phyloP scores from a whole-genome alignment of 2,797 vertebrate genomes.

The Notoglanidium macrostoma region DNA sequence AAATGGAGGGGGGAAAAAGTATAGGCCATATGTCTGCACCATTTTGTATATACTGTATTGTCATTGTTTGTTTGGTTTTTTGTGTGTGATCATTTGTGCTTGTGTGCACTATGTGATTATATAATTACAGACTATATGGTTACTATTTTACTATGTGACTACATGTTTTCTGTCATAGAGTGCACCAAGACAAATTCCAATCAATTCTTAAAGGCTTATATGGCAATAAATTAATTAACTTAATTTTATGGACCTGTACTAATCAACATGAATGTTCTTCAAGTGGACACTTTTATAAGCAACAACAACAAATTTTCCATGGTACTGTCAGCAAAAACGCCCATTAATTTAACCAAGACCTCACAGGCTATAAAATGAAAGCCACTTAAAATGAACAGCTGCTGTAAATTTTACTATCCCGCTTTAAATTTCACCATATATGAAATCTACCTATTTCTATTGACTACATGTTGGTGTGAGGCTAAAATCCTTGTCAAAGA shows the following conservation, averaged over 20 bases:
- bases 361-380: background rate
- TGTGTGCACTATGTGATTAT: no score
- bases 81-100: no score
- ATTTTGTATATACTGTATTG: no score
- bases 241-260: background rate
- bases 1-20: no score
- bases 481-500: background rate
- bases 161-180: no score
- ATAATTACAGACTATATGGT: no score
- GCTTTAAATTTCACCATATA: background rate
- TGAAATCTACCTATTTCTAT: background rate
- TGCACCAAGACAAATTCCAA: no score
- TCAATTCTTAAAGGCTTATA: no score
- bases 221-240: background rate
- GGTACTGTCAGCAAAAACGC: background rate
- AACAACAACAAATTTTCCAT: background rate
- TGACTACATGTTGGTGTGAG: background rate
- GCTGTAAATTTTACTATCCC: background rate
- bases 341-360: conserved; percentile 1
- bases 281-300: background rate
- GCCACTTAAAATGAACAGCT: conserved; percentile 5
- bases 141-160: no score
- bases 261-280: background rate
- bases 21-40: no score
- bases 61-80: no score